These are phyloP conservation scores for Phaethornis superciliosus DNA, from an alignment of 2,113 vertebrate genomes.

Conservation along the genomic window DNA sequence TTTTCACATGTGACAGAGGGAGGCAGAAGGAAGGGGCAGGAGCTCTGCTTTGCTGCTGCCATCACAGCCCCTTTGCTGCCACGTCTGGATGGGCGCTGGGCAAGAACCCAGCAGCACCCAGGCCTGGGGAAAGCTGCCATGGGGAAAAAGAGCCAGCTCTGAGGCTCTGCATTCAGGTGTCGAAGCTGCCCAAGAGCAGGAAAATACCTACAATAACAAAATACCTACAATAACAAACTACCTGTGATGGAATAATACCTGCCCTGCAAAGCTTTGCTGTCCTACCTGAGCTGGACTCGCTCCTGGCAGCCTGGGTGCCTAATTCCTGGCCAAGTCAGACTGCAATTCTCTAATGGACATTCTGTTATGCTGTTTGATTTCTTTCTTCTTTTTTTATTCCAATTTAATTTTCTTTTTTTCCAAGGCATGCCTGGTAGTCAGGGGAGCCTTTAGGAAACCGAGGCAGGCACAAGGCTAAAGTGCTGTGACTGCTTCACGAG, in stretches of 20 bases:
- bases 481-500: neutral
- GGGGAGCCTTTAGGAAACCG: neutral
- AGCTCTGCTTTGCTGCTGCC: neutral
- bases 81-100: neutral
- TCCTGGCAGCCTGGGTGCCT: fast-evolving
- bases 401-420: neutral
- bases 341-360: neutral
- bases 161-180: neutral
- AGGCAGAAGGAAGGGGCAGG: neutral
- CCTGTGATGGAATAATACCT: neutral
- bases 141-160: neutral
- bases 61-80: neutral
- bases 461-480: neutral
- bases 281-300: fast-evolving
- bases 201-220: fast-evolving
- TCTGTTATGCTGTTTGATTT: neutral
- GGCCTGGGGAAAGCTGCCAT: neutral
- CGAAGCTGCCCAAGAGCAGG: fast-evolving
- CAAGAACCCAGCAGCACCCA: neutral
- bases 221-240: fast-evolving
- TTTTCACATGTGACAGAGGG: neutral
- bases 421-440: neutral
- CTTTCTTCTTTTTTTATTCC: neutral
- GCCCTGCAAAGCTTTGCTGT: neutral
- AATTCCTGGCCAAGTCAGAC: neutral